A percentile compares a stretch with the other conserved stretches of the same genome.
phyloP scores from a whole-genome alignment of 1,140 invertebrate species.

The Eumeta japonica region DNA sequence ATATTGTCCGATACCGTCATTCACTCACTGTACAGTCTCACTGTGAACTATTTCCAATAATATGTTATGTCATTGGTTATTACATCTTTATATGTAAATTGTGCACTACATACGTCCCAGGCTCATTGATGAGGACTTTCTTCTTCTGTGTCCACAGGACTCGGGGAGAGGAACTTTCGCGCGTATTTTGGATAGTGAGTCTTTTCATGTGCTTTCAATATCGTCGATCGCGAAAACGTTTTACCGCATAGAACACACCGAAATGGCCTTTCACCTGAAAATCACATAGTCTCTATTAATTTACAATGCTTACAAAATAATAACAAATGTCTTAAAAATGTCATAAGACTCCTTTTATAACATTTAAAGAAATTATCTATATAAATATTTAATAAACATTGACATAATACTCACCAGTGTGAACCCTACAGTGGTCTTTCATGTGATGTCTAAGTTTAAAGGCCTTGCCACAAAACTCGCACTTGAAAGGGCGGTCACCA shows the following conservation, averaged over 20 bases:
- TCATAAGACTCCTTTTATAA: too few species aligned
- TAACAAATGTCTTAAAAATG: too few species aligned
- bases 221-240: slow-evolving; percentile 84
- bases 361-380: too few species aligned
- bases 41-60: slow-evolving; percentile 29
- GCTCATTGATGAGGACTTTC: slow-evolving; percentile 72
- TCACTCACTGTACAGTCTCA: slow-evolving; percentile 26
- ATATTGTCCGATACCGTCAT: slow-evolving; percentile 52
- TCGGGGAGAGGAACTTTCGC: slow-evolving; percentile 80
- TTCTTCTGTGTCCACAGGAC: slow-evolving; percentile 77
- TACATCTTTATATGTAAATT: slow-evolving; percentile 24
- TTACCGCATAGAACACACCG: slow-evolving; percentile 85
- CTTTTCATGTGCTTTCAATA: slow-evolving; percentile 88
- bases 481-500: slow-evolving; percentile 85
- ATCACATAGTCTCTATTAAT: slow-evolving; percentile 10
- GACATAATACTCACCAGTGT: slow-evolving; percentile 66
- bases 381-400: not conserved
- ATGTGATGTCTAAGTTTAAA: slow-evolving; percentile 89
- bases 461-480: slow-evolving; percentile 87
- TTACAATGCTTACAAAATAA: slow-evolving; percentile 2
- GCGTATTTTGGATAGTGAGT: slow-evolving; percentile 89
- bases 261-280: slow-evolving; percentile 78
- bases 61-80: slow-evolving; percentile 25
- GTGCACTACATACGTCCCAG: slow-evolving; percentile 23
- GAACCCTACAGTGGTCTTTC: slow-evolving; percentile 90